Evolutionary conservation across 2,113 vertebrate genomes (phyloP).

Genomic region (Colaptes auratus): DNA sequence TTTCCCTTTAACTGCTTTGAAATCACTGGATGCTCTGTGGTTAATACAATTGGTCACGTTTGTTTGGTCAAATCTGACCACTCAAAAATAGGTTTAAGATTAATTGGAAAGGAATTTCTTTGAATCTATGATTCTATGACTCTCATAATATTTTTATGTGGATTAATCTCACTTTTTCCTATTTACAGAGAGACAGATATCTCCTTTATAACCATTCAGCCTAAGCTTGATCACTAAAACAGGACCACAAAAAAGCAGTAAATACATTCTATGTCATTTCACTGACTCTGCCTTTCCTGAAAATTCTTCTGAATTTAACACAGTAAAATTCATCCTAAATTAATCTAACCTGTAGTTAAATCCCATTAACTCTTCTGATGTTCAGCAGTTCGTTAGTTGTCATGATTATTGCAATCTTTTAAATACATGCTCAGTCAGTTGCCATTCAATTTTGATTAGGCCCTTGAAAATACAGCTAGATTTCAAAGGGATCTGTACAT

Average conservation of each 20-base stretch:
- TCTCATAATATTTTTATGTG: too few relatives aligned
- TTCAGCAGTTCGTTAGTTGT: slow-evolving; percentile 21
- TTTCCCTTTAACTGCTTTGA: neutral
- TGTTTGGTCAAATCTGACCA: neutral
- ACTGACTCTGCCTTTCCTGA: neutral
- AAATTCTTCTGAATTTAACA: neutral
- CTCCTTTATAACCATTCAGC: neutral
- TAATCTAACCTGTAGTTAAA: slow-evolving; percentile 32
- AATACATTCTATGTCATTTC: neutral
- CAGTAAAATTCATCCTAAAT: neutral
- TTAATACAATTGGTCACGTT: neutral
- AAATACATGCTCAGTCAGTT: slow-evolving; percentile 38
- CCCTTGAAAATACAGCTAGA: slow-evolving; percentile 27
- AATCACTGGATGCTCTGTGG: neutral
- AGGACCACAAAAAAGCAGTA: neutral
- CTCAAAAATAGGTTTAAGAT: too few relatives aligned
- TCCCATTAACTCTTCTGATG: slow-evolving; percentile 33
- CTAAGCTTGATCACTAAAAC: neutral
- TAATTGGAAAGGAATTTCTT: too few relatives aligned
- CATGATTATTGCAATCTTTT: slow-evolving; percentile 33
- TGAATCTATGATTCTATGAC: too few relatives aligned
- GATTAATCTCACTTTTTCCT: too few relatives aligned
- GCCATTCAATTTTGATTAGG: slow-evolving; percentile 31
- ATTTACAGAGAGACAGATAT: neutral
- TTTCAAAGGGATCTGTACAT: slow-evolving; percentile 54